Conservation (phyloP, 1,140 invertebrate species). For the Theocolax elegans region DNA sequence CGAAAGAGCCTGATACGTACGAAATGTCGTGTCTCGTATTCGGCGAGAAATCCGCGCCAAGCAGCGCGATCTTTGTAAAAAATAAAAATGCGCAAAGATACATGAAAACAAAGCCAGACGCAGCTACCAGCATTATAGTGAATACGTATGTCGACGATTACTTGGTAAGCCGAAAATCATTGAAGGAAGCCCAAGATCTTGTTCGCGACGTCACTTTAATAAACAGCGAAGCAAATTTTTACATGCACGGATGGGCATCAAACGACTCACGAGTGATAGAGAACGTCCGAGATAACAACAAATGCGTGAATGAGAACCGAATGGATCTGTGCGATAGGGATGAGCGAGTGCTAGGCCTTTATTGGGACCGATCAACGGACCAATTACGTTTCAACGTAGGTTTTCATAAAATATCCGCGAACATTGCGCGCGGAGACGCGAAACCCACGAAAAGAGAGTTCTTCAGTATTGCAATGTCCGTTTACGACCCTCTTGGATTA, state of each 20-base stretch:
- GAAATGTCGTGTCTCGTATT: slow-evolving; percentile 40
- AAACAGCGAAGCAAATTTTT: slow-evolving; percentile 34
- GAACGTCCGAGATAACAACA: background rate
- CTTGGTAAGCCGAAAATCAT: slow-evolving; percentile 43
- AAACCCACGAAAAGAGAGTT: slow-evolving; percentile 48
- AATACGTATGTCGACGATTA: too few relatives aligned
- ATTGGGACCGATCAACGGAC: background rate
- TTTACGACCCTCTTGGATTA: slow-evolving; percentile 59
- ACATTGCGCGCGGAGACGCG: background rate
- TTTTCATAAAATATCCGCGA: background rate
- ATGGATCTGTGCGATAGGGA: background rate
- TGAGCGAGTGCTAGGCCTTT: slow-evolving; percentile 3
- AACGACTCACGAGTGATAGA: slow-evolving; percentile 1
- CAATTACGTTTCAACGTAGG: background rate
- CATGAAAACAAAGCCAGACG: slow-evolving; percentile 39
- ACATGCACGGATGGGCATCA: slow-evolving; percentile 19
- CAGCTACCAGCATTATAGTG: slow-evolving; percentile 47
- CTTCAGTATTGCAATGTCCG: slow-evolving; percentile 45
- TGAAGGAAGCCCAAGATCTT: slow-evolving; percentile 30
- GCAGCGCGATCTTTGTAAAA: slow-evolving; percentile 51
- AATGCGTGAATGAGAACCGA: background rate
- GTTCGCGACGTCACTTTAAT: too few relatives aligned
- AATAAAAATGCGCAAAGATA: slow-evolving; percentile 50
- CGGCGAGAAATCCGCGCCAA: slow-evolving; percentile 51
- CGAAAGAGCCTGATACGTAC: background rate